Percentiles rank a stretch among this genome's conserved stretches.
phyloP scores from a whole-genome alignment of 2,113 vertebrate species.

The Phaethornis superciliosus region DNA sequence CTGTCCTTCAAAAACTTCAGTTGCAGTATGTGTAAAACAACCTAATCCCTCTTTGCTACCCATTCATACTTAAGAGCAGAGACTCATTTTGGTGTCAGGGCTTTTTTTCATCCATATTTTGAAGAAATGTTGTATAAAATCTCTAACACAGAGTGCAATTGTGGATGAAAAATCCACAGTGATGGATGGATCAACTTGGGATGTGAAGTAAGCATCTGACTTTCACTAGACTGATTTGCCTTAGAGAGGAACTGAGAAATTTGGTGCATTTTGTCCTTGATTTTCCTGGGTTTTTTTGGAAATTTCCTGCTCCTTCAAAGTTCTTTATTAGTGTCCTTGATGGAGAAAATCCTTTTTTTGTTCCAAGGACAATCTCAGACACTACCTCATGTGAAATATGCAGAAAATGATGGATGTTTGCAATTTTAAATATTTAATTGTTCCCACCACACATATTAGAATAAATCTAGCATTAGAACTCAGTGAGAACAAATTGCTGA shows the following conservation, averaged over 20 bases:
- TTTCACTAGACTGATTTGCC: not conserved
- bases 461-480: not conserved
- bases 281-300: not conserved
- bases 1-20: not conserved
- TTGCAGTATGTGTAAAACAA: not conserved
- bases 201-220: conserved; percentile 2
- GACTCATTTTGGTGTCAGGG: not conserved
- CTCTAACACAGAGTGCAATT: not conserved
- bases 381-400: not conserved
- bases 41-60: not conserved
- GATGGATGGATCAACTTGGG: conserved; percentile 32
- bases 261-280: not conserved
- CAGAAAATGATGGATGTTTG: not conserved
- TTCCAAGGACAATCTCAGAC: not conserved
- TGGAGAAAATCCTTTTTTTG: not conserved
- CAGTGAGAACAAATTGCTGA: not conserved
- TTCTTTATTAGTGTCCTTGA: conserved; percentile 4
- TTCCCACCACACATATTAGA: not conserved
- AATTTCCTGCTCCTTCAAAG: not conserved
- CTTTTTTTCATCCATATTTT: not conserved
- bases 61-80: not conserved
- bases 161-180: conserved; percentile 5
- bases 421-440: conserved; percentile 4
- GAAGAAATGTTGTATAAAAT: not conserved
- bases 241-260: not conserved